Percentiles rank a stretch among this genome's conserved stretches.
These are phyloP conservation scores for Chloropsis cyanopogon DNA, from an alignment of 2,113 vertebrate species.

Conservation along the genomic window DNA sequence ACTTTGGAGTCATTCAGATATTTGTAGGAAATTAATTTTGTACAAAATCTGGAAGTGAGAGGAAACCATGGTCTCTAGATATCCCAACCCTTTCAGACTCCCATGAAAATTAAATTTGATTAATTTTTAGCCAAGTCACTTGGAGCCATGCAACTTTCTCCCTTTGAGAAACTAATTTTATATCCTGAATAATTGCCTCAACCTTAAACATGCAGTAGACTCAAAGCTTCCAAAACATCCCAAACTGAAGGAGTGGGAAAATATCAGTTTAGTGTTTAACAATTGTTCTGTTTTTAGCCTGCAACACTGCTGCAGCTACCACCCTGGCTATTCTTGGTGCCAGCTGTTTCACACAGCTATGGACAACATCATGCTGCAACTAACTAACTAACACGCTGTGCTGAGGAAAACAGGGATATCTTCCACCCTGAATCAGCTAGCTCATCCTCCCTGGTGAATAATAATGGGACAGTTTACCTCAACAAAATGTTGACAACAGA, in stretches of 20 bases:
- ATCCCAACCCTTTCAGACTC: not conserved
- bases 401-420: not conserved
- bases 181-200: not conserved
- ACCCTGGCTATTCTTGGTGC: not conserved
- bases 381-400: not conserved
- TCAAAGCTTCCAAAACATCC: not conserved
- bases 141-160: not conserved
- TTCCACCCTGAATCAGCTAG: not conserved
- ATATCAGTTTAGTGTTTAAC: not conserved
- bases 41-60: not conserved
- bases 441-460: not conserved
- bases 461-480: not conserved
- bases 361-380: not conserved
- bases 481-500: not conserved
- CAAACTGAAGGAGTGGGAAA: not conserved
- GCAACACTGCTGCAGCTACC: not conserved
- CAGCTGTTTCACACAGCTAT: conserved; percentile 17
- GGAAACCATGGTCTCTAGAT: not conserved
- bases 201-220: not conserved
- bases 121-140: not conserved
- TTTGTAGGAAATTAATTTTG: conserved; percentile 22
- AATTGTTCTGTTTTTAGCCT: not conserved
- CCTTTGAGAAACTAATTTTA: not conserved
- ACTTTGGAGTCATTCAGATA: conserved; percentile 9
- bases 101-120: not conserved